Conservation (phyloP, 2,113 vertebrate species). For the Cynopterus brachyotis region DNA sequence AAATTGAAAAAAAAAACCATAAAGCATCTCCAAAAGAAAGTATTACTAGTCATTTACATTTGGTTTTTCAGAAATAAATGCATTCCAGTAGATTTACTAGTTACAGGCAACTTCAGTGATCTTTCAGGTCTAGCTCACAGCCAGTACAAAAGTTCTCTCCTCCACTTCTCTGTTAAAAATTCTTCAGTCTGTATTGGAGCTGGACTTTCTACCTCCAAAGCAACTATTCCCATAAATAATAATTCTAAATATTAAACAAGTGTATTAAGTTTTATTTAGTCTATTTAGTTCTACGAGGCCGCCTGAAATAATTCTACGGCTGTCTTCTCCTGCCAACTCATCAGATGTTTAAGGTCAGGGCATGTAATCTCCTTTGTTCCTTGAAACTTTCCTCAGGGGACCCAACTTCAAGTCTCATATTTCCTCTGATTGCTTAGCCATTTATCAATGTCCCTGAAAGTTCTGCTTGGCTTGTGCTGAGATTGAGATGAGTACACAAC, state of each 20-base stretch:
- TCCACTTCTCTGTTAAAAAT: neutral
- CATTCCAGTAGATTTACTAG: neutral
- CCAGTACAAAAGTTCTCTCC: neutral
- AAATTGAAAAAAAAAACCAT: neutral
- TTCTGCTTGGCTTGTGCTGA: neutral
- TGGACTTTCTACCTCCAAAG: neutral
- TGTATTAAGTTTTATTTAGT: neutral
- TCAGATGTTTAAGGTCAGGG: neutral
- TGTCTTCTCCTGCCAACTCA: neutral
- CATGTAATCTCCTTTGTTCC: neutral
- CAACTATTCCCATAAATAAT: neutral
- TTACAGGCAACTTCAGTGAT: neutral
- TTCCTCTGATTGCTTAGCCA: neutral
- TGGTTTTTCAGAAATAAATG: constrained; percentile 44
- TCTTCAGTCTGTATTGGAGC: neutral
- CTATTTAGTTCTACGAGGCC: neutral
- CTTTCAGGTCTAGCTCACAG: neutral
- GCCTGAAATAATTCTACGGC: neutral
- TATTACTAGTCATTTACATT: neutral
- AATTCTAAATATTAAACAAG: neutral
- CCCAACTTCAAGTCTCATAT: neutral
- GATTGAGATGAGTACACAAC: neutral
- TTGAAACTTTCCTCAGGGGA: neutral
- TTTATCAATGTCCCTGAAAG: neutral
- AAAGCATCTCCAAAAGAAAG: neutral